phyloP scores from a whole-genome alignment of 2,797 vertebrate genomes.

The Loris lydekkerianus region DNA sequence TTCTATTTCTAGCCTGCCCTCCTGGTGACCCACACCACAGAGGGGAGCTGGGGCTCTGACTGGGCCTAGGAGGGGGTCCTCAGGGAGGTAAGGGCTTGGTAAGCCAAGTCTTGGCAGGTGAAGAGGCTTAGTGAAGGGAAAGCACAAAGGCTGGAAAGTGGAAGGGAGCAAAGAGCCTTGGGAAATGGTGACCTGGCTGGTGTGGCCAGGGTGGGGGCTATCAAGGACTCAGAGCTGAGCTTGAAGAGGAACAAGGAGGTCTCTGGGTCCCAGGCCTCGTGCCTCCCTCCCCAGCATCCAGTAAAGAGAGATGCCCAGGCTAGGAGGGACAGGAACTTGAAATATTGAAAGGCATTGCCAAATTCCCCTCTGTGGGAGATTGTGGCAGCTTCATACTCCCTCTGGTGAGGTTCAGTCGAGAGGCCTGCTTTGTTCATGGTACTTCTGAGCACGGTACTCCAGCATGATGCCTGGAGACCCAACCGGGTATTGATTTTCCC shows the following conservation, averaged over 20 bases:
- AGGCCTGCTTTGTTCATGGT: conserved; percentile 79
- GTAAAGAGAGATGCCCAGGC: neutral
- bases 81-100: neutral
- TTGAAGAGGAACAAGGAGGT: neutral
- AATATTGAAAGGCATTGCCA: neutral
- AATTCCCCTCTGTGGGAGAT: neutral
- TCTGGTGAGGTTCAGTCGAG: neutral
- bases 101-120: conserved; percentile 46
- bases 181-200: neutral
- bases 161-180: neutral
- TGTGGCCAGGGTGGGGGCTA: neutral
- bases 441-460: conserved; percentile 84
- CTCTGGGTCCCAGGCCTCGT: neutral
- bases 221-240: neutral
- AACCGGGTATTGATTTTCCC: conserved; percentile 80
- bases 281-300: neutral
- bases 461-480: conserved; percentile 75
- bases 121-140: neutral
- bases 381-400: conserved; percentile 59
- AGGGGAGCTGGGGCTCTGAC: neutral
- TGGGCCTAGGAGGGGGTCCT: neutral
- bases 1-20: rapidly evolving
- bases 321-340: neutral
- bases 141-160: conserved; percentile 30
- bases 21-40: neutral